Conservation (phyloP, 2,113 vertebrate genomes). For the Callithrix jacchus region DNA sequence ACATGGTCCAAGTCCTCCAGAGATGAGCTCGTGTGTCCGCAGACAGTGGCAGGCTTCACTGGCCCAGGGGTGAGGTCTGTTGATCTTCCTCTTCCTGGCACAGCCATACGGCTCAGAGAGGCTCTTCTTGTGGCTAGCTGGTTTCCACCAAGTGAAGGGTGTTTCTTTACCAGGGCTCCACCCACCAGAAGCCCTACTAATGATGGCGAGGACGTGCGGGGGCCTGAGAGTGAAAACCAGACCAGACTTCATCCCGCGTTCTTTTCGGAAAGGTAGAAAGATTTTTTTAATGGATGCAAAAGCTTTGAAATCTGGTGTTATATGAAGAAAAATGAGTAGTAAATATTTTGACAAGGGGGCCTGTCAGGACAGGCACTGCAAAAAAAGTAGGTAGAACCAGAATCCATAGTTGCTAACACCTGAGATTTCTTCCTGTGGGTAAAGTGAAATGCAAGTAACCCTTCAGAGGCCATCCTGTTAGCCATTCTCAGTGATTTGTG, state of each 20-base stretch:
- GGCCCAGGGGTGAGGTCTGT: background rate
- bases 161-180: background rate
- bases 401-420: background rate
- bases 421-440: background rate
- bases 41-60: background rate
- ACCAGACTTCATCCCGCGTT: background rate
- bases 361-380: background rate
- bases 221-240: background rate
- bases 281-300: background rate
- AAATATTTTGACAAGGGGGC: background rate
- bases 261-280: background rate
- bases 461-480: background rate
- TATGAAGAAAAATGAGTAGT: background rate
- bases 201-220: background rate
- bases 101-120: background rate
- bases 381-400: background rate
- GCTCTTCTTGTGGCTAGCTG: background rate
- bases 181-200: background rate
- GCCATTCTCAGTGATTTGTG: background rate
- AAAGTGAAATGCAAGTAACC: background rate
- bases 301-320: background rate
- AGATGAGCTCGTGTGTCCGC: background rate
- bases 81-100: background rate
- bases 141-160: rapidly evolving
- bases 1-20: background rate